phyloP scores from a whole-genome alignment of 35 echinoderm and acorn worm species.

The Ophioderma brevispina region DNA sequence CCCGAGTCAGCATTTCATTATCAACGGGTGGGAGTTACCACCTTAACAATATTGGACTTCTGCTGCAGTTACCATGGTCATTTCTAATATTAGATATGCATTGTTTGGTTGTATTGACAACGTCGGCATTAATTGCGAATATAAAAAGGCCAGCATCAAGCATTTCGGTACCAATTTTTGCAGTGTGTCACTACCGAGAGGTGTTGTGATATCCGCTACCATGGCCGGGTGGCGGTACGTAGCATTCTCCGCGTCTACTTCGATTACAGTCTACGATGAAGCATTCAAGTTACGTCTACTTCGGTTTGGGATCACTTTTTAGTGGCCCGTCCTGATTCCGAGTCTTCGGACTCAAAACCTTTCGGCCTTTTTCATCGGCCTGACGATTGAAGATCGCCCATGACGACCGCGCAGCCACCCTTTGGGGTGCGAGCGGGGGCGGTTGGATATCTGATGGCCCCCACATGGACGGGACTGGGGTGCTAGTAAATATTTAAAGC shows the following conservation, averaged over 20 bases:
- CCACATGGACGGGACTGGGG: not conserved
- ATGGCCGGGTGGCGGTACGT: not conserved
- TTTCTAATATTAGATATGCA: too few species aligned
- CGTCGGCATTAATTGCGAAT: too few species aligned
- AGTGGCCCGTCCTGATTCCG: not conserved
- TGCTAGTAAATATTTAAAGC: not conserved
- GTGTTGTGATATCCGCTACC: not conserved
- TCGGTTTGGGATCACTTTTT: not conserved
- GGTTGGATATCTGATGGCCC: constrained; percentile 1
- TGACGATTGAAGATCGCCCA: not conserved
- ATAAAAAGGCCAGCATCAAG: not conserved
- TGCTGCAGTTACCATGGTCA: too few species aligned
- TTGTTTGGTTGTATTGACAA: too few species aligned
- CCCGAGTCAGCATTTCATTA: too few species aligned
- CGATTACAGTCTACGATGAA: not conserved
- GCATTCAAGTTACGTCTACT: not conserved
- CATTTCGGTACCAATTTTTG: not conserved
- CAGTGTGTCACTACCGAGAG: not conserved
- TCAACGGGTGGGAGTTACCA: too few species aligned
- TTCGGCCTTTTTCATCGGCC: not conserved
- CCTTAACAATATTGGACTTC: too few species aligned
- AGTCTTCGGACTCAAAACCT: not conserved
- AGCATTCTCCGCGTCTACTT: not conserved
- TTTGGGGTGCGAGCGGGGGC: not conserved
- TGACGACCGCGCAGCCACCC: not conserved